Conservation (phyloP, 2,113 vertebrate genomes). For the Cryptomyrus ogoouensis region DNA sequence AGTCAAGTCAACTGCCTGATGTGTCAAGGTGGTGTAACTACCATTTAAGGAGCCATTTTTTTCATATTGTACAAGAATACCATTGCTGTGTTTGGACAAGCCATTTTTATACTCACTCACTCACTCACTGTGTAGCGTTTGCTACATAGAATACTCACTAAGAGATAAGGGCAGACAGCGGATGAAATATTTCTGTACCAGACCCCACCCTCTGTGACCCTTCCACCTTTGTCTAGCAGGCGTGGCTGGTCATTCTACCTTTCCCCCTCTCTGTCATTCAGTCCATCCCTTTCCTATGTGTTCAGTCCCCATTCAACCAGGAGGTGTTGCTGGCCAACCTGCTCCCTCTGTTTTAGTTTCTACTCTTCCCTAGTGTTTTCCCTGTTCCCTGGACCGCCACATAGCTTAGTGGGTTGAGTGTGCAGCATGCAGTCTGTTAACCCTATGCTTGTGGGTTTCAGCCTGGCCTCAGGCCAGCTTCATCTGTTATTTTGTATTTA, state of each 20-base stretch:
- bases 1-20: not conserved
- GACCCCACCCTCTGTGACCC: not conserved
- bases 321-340: too few species aligned
- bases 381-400: not conserved
- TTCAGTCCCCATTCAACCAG: not conserved
- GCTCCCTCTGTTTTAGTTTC: not conserved
- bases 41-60: not conserved
- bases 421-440: not conserved
- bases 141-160: too few species aligned
- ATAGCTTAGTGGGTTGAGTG: not conserved
- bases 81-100: not conserved
- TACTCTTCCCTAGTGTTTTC: not conserved
- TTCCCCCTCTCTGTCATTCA: not conserved
- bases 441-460: not conserved
- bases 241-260: not conserved
- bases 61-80: not conserved
- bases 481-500: not conserved
- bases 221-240: not conserved
- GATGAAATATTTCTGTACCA: too few species aligned
- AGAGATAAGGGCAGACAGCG: too few species aligned
- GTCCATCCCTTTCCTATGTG: not conserved
- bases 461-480: not conserved
- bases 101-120: not conserved
- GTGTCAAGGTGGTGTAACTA: not conserved
- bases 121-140: not conserved